Conservation (phyloP, 2,797 vertebrate species). For the Rhinichthys osculus region DNA sequence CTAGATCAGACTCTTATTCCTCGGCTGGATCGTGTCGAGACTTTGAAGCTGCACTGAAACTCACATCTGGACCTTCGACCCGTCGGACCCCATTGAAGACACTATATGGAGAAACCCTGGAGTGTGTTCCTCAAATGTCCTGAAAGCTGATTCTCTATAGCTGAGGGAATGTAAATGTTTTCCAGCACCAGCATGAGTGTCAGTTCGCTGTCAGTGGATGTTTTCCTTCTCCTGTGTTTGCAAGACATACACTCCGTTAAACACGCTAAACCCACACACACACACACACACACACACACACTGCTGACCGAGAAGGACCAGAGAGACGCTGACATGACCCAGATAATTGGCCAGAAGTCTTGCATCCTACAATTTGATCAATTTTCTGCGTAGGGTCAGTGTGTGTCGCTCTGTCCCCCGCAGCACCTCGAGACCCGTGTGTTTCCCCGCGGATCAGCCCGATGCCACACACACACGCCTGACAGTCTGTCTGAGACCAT, state of each 20-base stretch:
- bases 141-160: neutral
- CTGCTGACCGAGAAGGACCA: slow-evolving; percentile 75
- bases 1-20: too few relatives aligned
- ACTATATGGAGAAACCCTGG: too few relatives aligned
- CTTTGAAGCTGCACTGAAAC: too few relatives aligned
- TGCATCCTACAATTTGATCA: slow-evolving; percentile 84
- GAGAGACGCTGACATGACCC: slow-evolving; percentile 83
- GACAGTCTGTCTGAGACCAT: slow-evolving; percentile 86
- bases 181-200: slow-evolving; percentile 62
- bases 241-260: slow-evolving; percentile 52
- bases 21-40: too few relatives aligned
- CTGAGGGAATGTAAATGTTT: neutral
- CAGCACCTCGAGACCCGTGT: slow-evolving; percentile 76
- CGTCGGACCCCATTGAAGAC: too few relatives aligned
- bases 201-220: slow-evolving; percentile 70
- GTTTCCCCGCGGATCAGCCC: slow-evolving; percentile 78
- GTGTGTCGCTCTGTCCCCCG: slow-evolving; percentile 76
- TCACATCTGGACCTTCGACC: too few relatives aligned
- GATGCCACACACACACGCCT: slow-evolving; percentile 77
- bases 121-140: neutral
- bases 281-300: slow-evolving; percentile 21
- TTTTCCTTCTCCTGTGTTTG: slow-evolving; percentile 30
- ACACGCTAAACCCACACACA: slow-evolving; percentile 58
- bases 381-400: slow-evolving; percentile 79
- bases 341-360: slow-evolving; percentile 83